phyloP scores from a whole-genome alignment of 2,797 vertebrate genomes.

The Sebastes goodei region DNA sequence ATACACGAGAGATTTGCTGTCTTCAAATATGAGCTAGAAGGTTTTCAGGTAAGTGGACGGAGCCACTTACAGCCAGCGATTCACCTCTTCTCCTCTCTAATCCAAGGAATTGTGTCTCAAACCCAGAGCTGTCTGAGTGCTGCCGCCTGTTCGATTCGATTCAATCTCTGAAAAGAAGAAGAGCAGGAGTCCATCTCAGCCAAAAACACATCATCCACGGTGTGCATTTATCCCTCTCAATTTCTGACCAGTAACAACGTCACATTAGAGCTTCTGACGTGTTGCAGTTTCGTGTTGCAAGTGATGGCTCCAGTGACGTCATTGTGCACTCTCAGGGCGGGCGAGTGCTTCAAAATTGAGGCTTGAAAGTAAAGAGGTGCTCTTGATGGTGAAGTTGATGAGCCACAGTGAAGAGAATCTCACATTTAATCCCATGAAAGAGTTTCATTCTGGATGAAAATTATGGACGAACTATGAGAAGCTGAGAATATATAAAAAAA shows the following conservation, averaged over 20 bases:
- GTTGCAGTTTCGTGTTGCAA: background rate
- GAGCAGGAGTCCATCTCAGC: background rate
- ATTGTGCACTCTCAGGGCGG: background rate
- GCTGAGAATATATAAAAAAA: background rate
- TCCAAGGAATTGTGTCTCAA: background rate
- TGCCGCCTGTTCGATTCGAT: background rate
- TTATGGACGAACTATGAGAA: background rate
- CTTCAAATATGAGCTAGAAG: background rate
- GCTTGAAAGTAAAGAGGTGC: slow-evolving; percentile 28
- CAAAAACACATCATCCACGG: background rate
- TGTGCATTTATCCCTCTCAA: background rate
- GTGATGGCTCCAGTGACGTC: background rate
- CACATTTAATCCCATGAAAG: background rate
- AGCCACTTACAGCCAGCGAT: background rate
- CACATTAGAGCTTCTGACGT: background rate
- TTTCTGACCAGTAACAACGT: background rate
- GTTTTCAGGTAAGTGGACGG: slow-evolving; percentile 4
- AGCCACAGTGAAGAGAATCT: background rate
- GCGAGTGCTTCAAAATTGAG: slow-evolving; percentile 14
- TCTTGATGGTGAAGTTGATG: slow-evolving; percentile 14
- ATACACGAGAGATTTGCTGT: background rate
- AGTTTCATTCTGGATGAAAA: background rate
- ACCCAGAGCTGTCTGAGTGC: background rate
- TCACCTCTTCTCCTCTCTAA: slow-evolving; percentile 6
- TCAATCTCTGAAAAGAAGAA: background rate